A percentile compares a stretch with the other conserved stretches of the same genome.
These are phyloP conservation scores for Caenorhabditis remanei DNA, from an alignment of 1,140 invertebrate genomes.

Conservation along the genomic window DNA sequence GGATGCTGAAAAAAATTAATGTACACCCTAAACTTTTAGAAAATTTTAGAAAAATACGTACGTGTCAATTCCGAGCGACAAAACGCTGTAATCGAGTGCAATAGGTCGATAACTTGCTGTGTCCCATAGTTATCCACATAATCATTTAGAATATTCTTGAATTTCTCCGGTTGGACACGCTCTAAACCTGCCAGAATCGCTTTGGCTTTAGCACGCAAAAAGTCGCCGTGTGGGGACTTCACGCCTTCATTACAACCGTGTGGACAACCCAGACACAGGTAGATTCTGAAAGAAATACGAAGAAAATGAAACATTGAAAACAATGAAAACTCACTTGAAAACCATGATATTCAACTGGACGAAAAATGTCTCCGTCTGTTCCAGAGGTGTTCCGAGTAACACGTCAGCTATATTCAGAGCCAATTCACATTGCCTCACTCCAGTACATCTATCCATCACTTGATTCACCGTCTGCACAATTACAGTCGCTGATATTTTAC, in stretches of 20 bases:
- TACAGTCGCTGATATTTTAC: conserved; percentile 90
- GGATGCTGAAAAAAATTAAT: conserved; percentile 80
- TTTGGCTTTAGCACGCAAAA: conserved; percentile 86
- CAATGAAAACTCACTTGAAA: conserved; percentile 78
- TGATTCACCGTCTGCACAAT: conserved; percentile 83
- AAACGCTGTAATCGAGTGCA: conserved; percentile 94
- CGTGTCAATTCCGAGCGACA: conserved; percentile 81
- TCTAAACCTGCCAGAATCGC: conserved; percentile 53
- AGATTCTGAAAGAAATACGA: conserved; percentile 81
- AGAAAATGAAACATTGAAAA: background rate
- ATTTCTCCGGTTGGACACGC: conserved; percentile 75
- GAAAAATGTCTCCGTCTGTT: conserved; percentile 68
- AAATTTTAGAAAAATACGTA: background rate
- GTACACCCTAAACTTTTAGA: conserved; percentile 45
- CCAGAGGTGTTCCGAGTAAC: conserved; percentile 70
- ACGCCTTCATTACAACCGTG: conserved; percentile 88
- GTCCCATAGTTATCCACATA: conserved; percentile 86
- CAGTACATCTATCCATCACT: conserved; percentile 71
- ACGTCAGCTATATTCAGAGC: conserved; percentile 76
- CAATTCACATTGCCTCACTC: conserved; percentile 67
- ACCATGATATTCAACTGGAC: conserved; percentile 80
- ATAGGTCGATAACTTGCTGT: conserved; percentile 89
- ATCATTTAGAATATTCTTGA: conserved; percentile 84
- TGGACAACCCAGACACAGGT: conserved; percentile 91
- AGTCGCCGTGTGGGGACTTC: conserved; percentile 88